Evolutionary conservation across 2,113 vertebrate genomes (phyloP).

Genomic region (Amphilophus citrinellus): DNA sequence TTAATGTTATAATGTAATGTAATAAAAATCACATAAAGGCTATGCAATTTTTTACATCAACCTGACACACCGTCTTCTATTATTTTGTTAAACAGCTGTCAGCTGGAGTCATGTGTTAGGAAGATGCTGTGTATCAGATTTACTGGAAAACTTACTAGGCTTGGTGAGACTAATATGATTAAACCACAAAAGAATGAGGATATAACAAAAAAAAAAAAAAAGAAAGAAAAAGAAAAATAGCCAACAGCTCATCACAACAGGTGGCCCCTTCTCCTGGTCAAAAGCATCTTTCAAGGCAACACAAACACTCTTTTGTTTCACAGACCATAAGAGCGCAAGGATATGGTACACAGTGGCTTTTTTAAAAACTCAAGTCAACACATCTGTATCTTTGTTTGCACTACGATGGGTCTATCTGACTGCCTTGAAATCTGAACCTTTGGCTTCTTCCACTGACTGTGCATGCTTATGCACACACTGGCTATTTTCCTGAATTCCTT

Average conservation of each 20-base stretch:
- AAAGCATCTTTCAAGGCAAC: neutral
- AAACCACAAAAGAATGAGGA: neutral
- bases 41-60: neutral
- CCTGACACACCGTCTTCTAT: neutral
- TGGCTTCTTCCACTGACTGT: conserved; percentile 9
- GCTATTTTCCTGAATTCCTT: neutral
- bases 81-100: neutral
- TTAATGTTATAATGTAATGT: neutral
- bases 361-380: neutral
- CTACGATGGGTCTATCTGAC: neutral
- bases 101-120: neutral
- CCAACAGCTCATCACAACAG: neutral
- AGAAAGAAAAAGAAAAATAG: neutral
- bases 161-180: neutral
- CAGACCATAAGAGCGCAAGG: neutral
- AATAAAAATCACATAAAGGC: neutral
- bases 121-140: neutral
- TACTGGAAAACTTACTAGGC: neutral
- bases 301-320: conserved; percentile 1
- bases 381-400: conserved; percentile 4
- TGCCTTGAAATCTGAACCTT: conserved; percentile 34
- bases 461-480: neutral
- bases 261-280: neutral
- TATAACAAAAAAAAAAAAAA: neutral
- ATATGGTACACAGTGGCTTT: neutral